Conservation (phyloP, 1,140 invertebrate species). For the Coenobita brevimanus region DNA sequence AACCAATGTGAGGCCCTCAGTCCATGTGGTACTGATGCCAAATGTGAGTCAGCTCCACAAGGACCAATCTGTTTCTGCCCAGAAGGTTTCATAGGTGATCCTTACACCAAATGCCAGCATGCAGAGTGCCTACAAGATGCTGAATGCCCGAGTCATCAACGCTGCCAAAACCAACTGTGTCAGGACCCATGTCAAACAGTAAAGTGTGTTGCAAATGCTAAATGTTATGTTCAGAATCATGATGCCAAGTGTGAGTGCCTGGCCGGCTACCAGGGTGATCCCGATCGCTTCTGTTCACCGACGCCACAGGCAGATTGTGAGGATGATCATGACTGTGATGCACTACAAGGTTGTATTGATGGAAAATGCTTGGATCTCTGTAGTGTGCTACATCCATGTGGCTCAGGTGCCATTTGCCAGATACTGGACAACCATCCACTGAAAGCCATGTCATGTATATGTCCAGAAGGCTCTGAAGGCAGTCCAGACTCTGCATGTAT, state of each 20-base stretch:
- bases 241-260: conserved; percentile 71
- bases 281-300: conserved; percentile 80
- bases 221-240: conserved; percentile 70
- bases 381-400: conserved; percentile 71
- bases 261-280: conserved; percentile 74
- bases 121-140: conserved; percentile 56
- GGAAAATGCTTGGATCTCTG: conserved; percentile 71
- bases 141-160: conserved; percentile 72
- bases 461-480: conserved; percentile 82
- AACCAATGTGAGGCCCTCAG: conserved; percentile 74
- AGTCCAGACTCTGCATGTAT: conserved; percentile 84
- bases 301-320: conserved; percentile 76
- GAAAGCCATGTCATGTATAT: conserved; percentile 89
- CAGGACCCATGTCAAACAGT: conserved; percentile 73
- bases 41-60: conserved; percentile 82
- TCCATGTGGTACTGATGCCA: conserved; percentile 85
- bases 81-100: conserved; percentile 85
- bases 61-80: conserved; percentile 84
- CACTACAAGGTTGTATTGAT: conserved; percentile 71
- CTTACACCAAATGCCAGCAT: conserved; percentile 74
- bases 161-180: conserved; percentile 71
- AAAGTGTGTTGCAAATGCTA: conserved; percentile 70
- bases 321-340: conserved; percentile 72
- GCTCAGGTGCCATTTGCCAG: conserved; percentile 75
- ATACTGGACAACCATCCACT: conserved; percentile 87